Conservation (phyloP, 2,797 vertebrate species). For the Mycteria americana region DNA sequence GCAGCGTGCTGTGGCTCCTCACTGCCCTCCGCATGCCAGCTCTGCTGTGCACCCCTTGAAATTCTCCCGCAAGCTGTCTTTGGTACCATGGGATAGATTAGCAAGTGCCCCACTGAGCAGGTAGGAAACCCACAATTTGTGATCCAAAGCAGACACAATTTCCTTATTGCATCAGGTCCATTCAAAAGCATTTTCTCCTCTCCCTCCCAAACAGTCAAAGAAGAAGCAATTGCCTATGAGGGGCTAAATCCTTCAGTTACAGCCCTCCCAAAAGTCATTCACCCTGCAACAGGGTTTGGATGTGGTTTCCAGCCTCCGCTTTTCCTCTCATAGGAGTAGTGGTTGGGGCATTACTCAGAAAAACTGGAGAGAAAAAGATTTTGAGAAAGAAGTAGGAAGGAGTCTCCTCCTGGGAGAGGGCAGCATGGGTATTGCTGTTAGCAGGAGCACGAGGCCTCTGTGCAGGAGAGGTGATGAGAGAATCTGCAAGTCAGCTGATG, state of each 20-base stretch:
- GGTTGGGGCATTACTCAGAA: neutral
- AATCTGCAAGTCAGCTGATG: neutral
- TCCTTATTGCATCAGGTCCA: neutral
- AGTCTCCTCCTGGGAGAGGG: neutral
- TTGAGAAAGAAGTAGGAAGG: neutral
- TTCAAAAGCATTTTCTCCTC: neutral
- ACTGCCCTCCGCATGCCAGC: accelerated
- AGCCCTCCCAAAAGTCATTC: neutral
- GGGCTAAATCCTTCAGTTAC: neutral
- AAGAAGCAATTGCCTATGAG: neutral
- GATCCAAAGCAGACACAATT: neutral
- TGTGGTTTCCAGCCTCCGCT: accelerated
- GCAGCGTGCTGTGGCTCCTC: neutral
- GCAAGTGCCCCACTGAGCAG: neutral
- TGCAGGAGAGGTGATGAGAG: neutral
- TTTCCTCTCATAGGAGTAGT: neutral
- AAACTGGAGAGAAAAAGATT: neutral
- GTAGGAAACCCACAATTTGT: neutral
- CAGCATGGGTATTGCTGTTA: neutral
- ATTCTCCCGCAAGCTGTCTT: neutral
- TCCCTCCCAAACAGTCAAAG: neutral
- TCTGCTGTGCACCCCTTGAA: neutral
- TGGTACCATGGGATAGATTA: accelerated
- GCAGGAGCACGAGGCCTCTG: neutral
- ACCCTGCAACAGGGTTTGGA: neutral